phyloP scores from a whole-genome alignment of 2,113 vertebrate genomes.

The Toxotes jaculatrix region DNA sequence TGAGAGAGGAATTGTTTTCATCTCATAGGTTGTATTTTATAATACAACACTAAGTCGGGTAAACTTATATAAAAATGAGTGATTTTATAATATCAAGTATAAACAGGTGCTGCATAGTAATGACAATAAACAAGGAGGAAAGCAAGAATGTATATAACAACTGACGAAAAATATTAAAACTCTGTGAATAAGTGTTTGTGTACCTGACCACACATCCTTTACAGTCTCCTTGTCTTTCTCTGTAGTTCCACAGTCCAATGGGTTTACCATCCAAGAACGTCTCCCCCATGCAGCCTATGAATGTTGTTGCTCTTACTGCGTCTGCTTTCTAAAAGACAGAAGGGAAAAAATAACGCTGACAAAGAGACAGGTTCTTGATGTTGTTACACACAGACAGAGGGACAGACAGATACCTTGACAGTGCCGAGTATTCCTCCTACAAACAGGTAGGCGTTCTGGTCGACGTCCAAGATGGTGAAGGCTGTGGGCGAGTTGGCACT shows the following conservation, averaged over 20 bases:
- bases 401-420: constrained; percentile 87
- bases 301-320: constrained; percentile 91
- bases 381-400: constrained; percentile 20
- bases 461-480: constrained; percentile 95
- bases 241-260: constrained; percentile 98
- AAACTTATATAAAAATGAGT: not conserved
- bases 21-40: not conserved
- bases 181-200: not conserved
- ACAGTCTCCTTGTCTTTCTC: constrained; percentile 93
- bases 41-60: not conserved
- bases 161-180: not conserved
- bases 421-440: constrained; percentile 94
- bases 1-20: not conserved
- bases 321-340: constrained; percentile 90
- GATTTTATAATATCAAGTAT: not conserved
- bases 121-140: not conserved
- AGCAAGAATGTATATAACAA: not conserved
- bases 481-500: constrained; percentile 88
- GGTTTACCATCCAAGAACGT: constrained; percentile 94
- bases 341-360: not conserved
- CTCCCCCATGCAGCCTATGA: constrained; percentile 97
- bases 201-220: constrained; percentile 96
- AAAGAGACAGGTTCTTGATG: constrained; percentile 1
- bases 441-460: constrained; percentile 95
- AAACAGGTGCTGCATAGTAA: not conserved